These are phyloP conservation scores for Equus quagga DNA, from an alignment of 2,113 vertebrate genomes.

Conservation along the genomic window DNA sequence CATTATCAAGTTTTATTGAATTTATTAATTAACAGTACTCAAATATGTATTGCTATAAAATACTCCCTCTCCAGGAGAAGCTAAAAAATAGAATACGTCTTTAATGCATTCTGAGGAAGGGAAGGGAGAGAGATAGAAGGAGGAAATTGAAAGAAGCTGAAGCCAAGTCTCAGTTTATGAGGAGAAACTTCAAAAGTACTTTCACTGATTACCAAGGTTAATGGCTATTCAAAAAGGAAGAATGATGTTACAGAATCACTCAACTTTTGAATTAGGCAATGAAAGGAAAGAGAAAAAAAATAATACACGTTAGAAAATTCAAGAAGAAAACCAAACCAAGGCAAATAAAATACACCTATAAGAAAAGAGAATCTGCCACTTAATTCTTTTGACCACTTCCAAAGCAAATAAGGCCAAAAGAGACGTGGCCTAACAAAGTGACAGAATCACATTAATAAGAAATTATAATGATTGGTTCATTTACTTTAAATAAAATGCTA, in stretches of 20 bases:
- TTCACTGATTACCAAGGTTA: neutral
- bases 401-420: neutral
- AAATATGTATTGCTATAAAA: neutral
- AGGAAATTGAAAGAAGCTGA: neutral
- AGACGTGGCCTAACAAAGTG: slow-evolving; percentile 1
- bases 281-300: neutral
- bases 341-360: slow-evolving; percentile 9
- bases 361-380: slow-evolving; percentile 9
- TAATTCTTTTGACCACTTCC: slow-evolving; percentile 34
- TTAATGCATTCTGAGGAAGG: neutral
- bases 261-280: slow-evolving; percentile 16
- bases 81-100: neutral
- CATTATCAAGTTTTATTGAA: neutral
- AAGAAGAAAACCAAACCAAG: slow-evolving; percentile 32
- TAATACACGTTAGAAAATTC: slow-evolving; percentile 10
- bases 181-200: slow-evolving; percentile 6
- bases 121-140: neutral
- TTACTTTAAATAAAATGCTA: slow-evolving; percentile 45
- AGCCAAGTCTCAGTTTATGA: slow-evolving; percentile 14
- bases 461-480: neutral
- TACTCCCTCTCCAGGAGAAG: neutral
- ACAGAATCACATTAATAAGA: slow-evolving; percentile 17
- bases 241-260: neutral
- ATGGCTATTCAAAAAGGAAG: slow-evolving; percentile 37
- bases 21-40: neutral